These are phyloP conservation scores for Austrolebias charrua DNA, from an alignment of 2,797 vertebrate genomes.

Conservation along the genomic window DNA sequence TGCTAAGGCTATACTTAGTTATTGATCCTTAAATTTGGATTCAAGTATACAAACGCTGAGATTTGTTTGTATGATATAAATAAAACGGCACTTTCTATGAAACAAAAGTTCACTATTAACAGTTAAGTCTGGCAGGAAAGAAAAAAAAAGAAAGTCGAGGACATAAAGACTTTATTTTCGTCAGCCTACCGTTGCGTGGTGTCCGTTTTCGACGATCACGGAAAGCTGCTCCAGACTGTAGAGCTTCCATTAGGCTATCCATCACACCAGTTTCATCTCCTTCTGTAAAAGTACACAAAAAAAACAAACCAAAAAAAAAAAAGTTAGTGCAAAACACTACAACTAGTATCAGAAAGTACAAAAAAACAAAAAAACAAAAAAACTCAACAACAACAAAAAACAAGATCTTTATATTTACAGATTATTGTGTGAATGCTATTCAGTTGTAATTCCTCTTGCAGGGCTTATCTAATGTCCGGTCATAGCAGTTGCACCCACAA, in stretches of 20 bases:
- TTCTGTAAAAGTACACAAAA: conserved; percentile 77
- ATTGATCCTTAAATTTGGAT: conserved; percentile 8
- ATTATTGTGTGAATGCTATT: background rate
- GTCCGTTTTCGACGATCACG: conserved; percentile 94
- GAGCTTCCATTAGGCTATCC: conserved; percentile 96
- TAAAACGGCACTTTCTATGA: background rate
- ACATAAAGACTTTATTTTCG: conserved; percentile 1
- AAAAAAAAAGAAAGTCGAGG: background rate
- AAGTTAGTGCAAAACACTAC: conserved; percentile 34
- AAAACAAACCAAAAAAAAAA: too few relatives aligned
- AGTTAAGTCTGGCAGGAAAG: background rate
- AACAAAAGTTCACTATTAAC: background rate
- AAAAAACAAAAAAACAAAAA: background rate
- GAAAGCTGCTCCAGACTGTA: conserved; percentile 97
- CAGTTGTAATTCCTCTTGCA: too few relatives aligned
- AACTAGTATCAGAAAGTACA: background rate
- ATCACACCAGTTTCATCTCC: conserved; percentile 98
- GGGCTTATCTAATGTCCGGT: conserved; percentile 3
- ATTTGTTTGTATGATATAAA: background rate
- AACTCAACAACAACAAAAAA: background rate
- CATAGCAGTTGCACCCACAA: background rate
- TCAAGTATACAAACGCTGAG: background rate
- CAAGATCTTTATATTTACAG: background rate
- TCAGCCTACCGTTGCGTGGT: conserved; percentile 85
- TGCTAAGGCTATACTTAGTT: too few relatives aligned